Evolutionary conservation across 2,888 invertebrate species (phyloP), one percentile per base, ranked within the genome.

Genomic region (Caenorhabditis sp.): DNA sequence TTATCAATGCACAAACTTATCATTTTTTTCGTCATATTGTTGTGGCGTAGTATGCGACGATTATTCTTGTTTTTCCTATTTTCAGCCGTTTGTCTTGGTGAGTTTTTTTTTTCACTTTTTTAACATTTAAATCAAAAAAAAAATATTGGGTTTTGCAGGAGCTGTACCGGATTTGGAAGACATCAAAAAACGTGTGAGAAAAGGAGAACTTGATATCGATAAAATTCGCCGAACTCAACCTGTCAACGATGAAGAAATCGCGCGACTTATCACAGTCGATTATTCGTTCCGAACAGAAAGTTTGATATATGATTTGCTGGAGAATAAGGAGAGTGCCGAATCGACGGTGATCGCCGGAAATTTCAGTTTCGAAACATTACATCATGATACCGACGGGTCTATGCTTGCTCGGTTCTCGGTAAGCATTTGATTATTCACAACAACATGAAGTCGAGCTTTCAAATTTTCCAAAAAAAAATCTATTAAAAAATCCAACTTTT

Each of bases 301-400:
- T 0, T 70, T 82, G 43, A 60, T 82, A 24, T 82, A 82, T 50
- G 81, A 81, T 66, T 63, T 60, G 17, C 21, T 81, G 24, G 65
- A 68, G 26, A 67, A 69, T 43, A 82, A 82, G 51, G 75, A 67
- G 21, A 50, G 51, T 14, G 62, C 66, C n/a, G 68, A 75, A 1
- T 75, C 76, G 8, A 72, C 69, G 17, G 62, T 73, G 12, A 70
- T 77, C 26, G 70, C 76, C 17, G 82, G 79, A 61, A 77, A 79
- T 54, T 78, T 77, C 66, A 74, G 67, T 14, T 82, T 80, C 53
- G 79, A 82, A 51, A 82, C 80, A 19, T 73, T 82, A 5, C 81
- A 81, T 36, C 79, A 82, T 49, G 82, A 78, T 36, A 36, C 62
- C 0, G 66, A 68, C 19, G 80, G 80, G 26, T 66, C 71, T 26